Evolutionary conservation across 2,888 invertebrate species (phyloP), one percentile per base, ranked within the genome.

Genomic region (Catocala sponsa): DNA sequence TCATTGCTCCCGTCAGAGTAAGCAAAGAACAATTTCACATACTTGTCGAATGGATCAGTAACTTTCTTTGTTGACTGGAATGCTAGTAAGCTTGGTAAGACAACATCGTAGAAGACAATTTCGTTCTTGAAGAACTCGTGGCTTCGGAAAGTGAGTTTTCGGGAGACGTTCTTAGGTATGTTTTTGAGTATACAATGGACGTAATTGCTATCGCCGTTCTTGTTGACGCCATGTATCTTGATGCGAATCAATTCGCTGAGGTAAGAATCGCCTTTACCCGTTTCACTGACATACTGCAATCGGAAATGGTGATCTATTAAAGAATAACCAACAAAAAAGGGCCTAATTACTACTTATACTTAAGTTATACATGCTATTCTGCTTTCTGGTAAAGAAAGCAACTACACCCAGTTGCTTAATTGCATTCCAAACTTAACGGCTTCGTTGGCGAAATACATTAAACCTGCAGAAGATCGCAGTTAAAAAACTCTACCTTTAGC

Each of bases 41-140:
- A 95, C 70, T 95, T 95, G 5, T 85, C 86, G 47, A 95, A 96
- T 0, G 95, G 95, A 5, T 95, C 91, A n/a, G 80, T 77, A 0
- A 92, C 10, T 2, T 83, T 79, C 70, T 90, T 93, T 1, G 72
- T 82, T 0, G 87, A 70, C 74, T 94, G 94, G 58, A 95, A 95
- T 44, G 91, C 80, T 0, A 95, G 75, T 62, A 95, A 72, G 0
- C 74, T 87, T 7, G 95, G 94, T 68, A 95, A 86, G 1, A 95
- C 93, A 66, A 86, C 87, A 44, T 90, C 88, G 83, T 97, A 97
- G 82, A 97, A 97, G 55, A 90, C 88, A 0, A 96, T 96, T 87
- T 97, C 97, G 79, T 97, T 97, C 65, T 91, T 90, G 78, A 97
- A 97, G 82, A 97, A 97, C 52, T 96, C 96, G 4, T 91, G 80